phyloP scores from a whole-genome alignment of 2,797 vertebrate species.

The Echiichthys vipera region DNA sequence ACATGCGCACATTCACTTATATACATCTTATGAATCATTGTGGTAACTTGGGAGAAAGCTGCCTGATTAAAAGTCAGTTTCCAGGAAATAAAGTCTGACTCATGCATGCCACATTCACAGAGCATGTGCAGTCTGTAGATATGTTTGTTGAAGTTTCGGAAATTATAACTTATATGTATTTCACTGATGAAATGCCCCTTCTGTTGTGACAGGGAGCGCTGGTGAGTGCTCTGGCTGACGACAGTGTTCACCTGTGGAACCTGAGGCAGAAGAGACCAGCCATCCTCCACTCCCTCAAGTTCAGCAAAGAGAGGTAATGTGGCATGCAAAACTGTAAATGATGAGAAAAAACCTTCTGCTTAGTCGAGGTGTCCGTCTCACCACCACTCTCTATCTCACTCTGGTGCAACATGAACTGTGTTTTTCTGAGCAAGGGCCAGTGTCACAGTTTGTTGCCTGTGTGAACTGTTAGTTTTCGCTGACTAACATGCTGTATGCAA shows the following conservation, averaged over 20 bases:
- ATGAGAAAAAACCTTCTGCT: not conserved
- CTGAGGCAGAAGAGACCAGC: constrained; percentile 98
- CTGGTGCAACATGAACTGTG: constrained; percentile 42
- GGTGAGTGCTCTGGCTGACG: constrained; percentile 97
- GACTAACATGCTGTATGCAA: constrained; percentile 55
- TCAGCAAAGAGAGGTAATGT: constrained; percentile 95
- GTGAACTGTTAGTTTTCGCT: constrained; percentile 54
- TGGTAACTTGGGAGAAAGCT: constrained; percentile 70
- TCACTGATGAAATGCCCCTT: not conserved
- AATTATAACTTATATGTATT: not conserved
- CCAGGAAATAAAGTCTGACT: constrained; percentile 47
- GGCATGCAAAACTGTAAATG: not conserved
- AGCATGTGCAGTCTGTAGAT: constrained; percentile 35
- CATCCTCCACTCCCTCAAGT: constrained; percentile 97
- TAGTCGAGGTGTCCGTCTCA: no score
- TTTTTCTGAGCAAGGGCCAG: constrained; percentile 32
- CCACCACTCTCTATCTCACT: no score
- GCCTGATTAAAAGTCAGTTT: constrained; percentile 67
- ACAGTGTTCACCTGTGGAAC: constrained; percentile 97
- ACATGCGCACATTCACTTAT: constrained; percentile 52
- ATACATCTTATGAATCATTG: constrained; percentile 75
- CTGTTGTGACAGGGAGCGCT: constrained; percentile 89
- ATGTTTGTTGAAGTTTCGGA: constrained; percentile 8
- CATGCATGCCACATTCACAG: constrained; percentile 20
- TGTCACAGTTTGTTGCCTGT: constrained; percentile 56